Base-by-base conservation (phyloP, 2,113 vertebrate genomes). In the Burhinus bistriatus region DNA sequence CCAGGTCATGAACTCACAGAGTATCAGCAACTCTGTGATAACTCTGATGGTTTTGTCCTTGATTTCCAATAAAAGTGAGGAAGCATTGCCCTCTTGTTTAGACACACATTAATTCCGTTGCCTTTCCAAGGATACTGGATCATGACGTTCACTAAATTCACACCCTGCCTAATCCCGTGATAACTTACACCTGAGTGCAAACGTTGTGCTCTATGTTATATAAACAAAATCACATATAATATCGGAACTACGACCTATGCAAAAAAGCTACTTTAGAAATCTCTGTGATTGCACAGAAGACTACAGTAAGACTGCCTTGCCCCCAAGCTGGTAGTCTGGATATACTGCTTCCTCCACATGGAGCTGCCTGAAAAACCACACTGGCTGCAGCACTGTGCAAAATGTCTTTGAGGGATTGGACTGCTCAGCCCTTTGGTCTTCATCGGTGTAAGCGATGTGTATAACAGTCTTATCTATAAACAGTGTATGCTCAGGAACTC, bases 71-170 rank as follows among this genome's bases (percentile, higher is more conserved):
- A 72, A 61, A 89, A 45, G 40, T 2, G 1, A 87, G 30, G 57
- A 85, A 83, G 66, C 6, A 9, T 64, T 83, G 75, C 40, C 75
- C 45, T 94, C 70, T 91, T 83, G 42, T 88, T 88, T 49, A 77
- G 91, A 52, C 22, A 61, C 44, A 80, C 84, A 72, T 79, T 94
- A 95, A 93, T 89, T 97, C 79, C 19, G 36, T 44, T 93, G 91
- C 38, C 81, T 96, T 94, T 89, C 38, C 87, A 84, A 59, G 47
- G 45, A 89, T 61, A 94, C 4, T 84, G 91, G 69, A 79, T 84
- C 66, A 69, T 25, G 44, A 52, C 2, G 3, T 45, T 91, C 64
- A 44, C 55, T 95, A 78, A 91, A 93, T 94, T 89, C 66, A 57
- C 58, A 77, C 26, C 34, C 49, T 61, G 66, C 16, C 70, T 76